Conservation (phyloP, 2,113 vertebrate genomes). For the Cyrtonyx montezumae region DNA sequence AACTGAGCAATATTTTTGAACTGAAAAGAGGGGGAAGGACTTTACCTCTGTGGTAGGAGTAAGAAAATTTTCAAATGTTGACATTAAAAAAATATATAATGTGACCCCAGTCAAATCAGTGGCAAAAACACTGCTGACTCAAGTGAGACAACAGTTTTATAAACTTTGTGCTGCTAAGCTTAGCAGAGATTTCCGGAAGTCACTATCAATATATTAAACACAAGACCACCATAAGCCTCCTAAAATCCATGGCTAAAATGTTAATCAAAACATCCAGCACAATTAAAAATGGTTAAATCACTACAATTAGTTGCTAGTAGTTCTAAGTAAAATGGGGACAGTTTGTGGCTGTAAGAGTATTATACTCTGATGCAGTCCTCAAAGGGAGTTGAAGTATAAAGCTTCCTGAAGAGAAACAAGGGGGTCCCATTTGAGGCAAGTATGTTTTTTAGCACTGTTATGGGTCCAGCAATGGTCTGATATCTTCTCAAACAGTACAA, state of each 20-base stretch:
- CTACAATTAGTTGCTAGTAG: not conserved
- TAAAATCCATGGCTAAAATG: not conserved
- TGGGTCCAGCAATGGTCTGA: not conserved
- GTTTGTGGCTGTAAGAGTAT: not conserved
- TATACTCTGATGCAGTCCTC: not conserved
- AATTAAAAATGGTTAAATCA: not conserved
- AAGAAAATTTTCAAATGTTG: not conserved
- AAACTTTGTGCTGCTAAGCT: slow-evolving; percentile 17
- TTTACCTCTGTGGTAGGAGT: not conserved
- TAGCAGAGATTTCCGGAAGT: slow-evolving; percentile 15
- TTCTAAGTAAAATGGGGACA: not conserved
- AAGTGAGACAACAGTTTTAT: not conserved
- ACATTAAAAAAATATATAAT: not conserved
- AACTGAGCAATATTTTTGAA: not conserved
- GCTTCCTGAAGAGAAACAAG: not conserved
- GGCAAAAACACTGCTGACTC: slow-evolving; percentile 49
- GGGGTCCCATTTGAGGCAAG: not conserved
- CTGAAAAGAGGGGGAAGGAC: not conserved
- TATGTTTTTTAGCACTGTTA: not conserved
- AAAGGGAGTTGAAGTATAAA: not conserved
- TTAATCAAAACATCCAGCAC: not conserved
- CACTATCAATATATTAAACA: not conserved
- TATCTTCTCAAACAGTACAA: not conserved
- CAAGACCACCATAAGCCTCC: not conserved
- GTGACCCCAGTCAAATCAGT: not conserved